A percentile compares a stretch with the other conserved stretches of the same genome.
Conservation (phyloP, 92 coral and sea anemone genomes). For the Epizoanthus illoricatus region DNA sequence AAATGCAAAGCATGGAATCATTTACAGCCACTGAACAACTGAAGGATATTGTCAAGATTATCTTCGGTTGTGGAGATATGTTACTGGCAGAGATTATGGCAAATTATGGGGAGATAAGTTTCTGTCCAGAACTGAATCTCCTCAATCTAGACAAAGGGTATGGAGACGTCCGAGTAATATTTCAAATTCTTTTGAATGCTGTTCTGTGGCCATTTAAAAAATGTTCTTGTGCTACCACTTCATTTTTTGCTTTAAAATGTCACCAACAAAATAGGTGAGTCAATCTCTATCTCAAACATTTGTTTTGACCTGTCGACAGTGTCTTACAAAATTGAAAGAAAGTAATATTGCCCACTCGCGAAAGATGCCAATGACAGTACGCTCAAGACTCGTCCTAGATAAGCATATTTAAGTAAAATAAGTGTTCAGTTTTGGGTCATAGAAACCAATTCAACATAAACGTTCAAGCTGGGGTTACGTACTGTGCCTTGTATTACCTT, state of each 20-base stretch:
- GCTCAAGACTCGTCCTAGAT: conserved; percentile 19
- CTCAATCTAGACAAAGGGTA: conserved; percentile 37
- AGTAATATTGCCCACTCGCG: conserved; percentile 25
- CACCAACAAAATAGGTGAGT: conserved; percentile 25
- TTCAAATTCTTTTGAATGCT: conserved; percentile 31
- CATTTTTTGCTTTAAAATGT: conserved; percentile 24
- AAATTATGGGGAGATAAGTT: conserved; percentile 23
- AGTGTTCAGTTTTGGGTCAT: conserved; percentile 25
- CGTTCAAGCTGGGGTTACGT: conserved; percentile 25
- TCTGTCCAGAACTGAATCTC: conserved; percentile 35
- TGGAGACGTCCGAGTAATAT: conserved; percentile 26
- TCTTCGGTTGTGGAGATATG: conserved; percentile 38
- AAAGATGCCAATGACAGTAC: conserved; percentile 25
- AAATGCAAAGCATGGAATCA: conserved; percentile 41
- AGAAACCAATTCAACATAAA: conserved; percentile 21
- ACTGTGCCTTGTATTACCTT: conserved; percentile 21
- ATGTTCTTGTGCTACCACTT: conserved; percentile 25
- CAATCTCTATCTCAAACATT: conserved; percentile 23
- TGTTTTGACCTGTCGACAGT: conserved; percentile 24
- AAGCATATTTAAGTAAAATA: conserved; percentile 20
- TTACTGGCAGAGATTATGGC: conserved; percentile 29
- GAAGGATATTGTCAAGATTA: conserved; percentile 33
- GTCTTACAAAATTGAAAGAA: conserved; percentile 28
- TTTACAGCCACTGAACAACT: conserved; percentile 30
- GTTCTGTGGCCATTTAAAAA: conserved; percentile 32